Percentiles rank a stretch among this genome's conserved stretches.
Evolutionary conservation across 1,140 invertebrate genomes (phyloP).

Genomic region (Camponotus floridanus): DNA sequence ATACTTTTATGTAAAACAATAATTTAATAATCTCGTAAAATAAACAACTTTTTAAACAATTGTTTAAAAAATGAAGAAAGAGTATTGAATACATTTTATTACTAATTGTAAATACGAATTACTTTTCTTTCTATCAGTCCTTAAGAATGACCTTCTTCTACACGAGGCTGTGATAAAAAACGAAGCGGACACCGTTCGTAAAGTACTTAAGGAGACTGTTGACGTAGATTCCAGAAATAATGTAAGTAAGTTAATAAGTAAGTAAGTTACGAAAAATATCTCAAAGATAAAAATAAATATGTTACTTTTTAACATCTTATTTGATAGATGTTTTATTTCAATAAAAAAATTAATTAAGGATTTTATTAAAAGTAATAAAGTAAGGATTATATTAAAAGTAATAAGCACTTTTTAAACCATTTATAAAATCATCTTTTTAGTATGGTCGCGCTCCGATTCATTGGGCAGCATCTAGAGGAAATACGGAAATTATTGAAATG

Average conservation of each 20-base stretch:
- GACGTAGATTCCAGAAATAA: conserved; percentile 91
- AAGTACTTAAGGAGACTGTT: conserved; percentile 88
- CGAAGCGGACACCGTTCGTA: conserved; percentile 88
- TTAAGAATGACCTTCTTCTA: conserved; percentile 90
- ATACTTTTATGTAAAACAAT: neutral
- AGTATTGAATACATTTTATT: neutral
- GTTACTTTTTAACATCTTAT: neutral
- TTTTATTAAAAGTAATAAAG: too few species aligned
- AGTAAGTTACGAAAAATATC: conserved; percentile 78
- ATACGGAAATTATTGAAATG: conserved; percentile 91
- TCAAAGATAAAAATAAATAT: neutral
- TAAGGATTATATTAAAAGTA: neutral
- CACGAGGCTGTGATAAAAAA: conserved; percentile 92
- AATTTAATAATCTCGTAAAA: neutral
- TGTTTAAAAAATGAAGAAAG: neutral
- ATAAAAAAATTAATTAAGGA: neutral
- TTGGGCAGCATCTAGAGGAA: conserved; percentile 91
- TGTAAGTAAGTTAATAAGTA: too few species aligned
- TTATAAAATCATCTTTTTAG: conserved; percentile 81
- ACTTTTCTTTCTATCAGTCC: conserved; percentile 71
- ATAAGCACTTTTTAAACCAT: neutral
- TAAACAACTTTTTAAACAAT: neutral
- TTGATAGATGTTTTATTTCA: neutral
- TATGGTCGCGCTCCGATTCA: conserved; percentile 92
- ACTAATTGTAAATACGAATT: neutral